phyloP scores from a whole-genome alignment of 2,113 vertebrate species.

The Arizona elegans region DNA sequence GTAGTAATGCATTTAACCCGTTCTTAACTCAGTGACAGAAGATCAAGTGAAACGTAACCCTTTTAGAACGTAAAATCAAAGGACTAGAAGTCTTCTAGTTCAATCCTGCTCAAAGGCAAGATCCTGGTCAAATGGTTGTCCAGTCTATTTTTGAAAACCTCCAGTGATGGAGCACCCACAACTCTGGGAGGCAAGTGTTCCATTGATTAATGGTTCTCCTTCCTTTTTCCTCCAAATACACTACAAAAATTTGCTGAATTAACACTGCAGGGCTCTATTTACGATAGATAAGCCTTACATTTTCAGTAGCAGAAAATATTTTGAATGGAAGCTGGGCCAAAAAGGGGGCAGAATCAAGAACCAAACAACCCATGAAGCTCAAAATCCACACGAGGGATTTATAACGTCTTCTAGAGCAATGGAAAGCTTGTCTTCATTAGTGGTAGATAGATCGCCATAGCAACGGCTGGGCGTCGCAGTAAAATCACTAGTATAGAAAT shows the following conservation, averaged over 20 bases:
- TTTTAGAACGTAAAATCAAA: background rate
- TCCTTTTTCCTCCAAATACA: too few relatives aligned
- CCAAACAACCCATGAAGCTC: background rate
- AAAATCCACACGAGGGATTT: background rate
- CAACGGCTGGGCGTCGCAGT: background rate
- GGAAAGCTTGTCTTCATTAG: background rate
- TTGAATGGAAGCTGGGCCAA: background rate
- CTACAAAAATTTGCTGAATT: background rate
- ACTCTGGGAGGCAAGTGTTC: background rate
- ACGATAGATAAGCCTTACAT: background rate
- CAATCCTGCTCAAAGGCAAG: background rate
- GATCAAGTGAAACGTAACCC: background rate
- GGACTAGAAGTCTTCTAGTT: background rate
- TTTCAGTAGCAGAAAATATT: conserved; percentile 13
- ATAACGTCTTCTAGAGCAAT: background rate
- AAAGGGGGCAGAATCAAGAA: background rate
- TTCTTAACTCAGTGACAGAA: background rate
- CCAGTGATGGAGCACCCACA: background rate
- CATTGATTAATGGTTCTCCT: background rate
- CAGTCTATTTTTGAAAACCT: background rate
- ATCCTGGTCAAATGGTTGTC: background rate
- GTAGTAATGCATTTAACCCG: background rate
- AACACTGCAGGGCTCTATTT: background rate
- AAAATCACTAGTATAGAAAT: background rate
- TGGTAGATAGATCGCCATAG: background rate